Percentiles rank a stretch among this genome's conserved stretches.
These are phyloP conservation scores for Eumeta japonica DNA, from an alignment of 1,140 invertebrate genomes.

Conservation along the genomic window DNA sequence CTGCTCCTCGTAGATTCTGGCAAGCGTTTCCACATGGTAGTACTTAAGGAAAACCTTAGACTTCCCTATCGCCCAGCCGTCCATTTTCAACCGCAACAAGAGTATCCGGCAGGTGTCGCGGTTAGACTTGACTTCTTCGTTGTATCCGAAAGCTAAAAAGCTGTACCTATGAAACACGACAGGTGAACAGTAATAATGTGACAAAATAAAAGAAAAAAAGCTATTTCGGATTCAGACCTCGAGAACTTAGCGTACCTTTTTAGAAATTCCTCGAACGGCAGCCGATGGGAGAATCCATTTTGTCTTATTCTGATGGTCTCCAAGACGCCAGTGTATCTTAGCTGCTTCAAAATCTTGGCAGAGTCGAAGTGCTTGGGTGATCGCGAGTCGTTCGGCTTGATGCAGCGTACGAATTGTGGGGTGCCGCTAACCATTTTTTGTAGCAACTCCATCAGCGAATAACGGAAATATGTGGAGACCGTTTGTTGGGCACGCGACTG, in stretches of 20 bases:
- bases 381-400: slow-evolving; percentile 78
- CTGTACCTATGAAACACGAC: slow-evolving; percentile 72
- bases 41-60: slow-evolving; percentile 87
- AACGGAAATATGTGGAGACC: slow-evolving; percentile 80
- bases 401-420: slow-evolving; percentile 82
- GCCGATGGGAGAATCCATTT: slow-evolving; percentile 78
- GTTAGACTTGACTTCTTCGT: slow-evolving; percentile 68
- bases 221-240: background rate
- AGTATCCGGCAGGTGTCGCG: slow-evolving; percentile 72
- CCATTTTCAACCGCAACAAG: slow-evolving; percentile 72
- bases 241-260: slow-evolving; percentile 60
- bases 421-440: slow-evolving; percentile 79
- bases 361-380: slow-evolving; percentile 69
- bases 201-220: slow-evolving; percentile 5
- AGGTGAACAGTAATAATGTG: too few relatives aligned
- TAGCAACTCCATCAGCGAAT: slow-evolving; percentile 80
- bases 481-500: slow-evolving; percentile 83
- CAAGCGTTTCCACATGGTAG: slow-evolving; percentile 80
- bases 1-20: slow-evolving; percentile 75
- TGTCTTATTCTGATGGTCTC: slow-evolving; percentile 81
- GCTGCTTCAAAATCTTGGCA: slow-evolving; percentile 72
- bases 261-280: slow-evolving; percentile 77
- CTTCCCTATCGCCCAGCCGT: slow-evolving; percentile 81
- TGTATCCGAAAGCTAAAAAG: slow-evolving; percentile 74
- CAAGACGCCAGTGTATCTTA: slow-evolving; percentile 78